phyloP scores from a whole-genome alignment of 1,140 invertebrate species.

The Zaprionus camerounensis region DNA sequence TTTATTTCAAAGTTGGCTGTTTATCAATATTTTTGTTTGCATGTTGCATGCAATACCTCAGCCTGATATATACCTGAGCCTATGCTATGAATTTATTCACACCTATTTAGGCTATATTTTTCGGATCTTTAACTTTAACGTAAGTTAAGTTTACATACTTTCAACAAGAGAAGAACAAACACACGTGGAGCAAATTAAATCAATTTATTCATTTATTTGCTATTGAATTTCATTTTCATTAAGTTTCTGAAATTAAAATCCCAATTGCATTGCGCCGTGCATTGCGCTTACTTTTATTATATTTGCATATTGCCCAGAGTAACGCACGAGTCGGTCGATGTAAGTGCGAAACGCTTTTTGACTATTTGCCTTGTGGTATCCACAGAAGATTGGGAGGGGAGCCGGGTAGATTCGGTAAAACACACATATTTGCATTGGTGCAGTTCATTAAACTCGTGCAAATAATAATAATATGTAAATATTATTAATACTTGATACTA shows the following conservation, averaged over 20 bases:
- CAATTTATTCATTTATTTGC: slow-evolving; percentile 58
- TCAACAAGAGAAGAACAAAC: not conserved
- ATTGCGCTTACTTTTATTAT: slow-evolving; percentile 36
- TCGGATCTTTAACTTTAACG: not conserved
- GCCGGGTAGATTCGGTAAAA: not conserved
- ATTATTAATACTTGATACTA: slow-evolving; percentile 53
- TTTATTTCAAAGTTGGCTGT: not conserved
- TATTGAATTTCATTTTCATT: slow-evolving; percentile 61
- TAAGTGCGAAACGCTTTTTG: slow-evolving; percentile 44
- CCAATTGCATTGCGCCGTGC: slow-evolving; percentile 43
- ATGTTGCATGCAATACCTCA: no score
- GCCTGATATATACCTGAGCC: no score
- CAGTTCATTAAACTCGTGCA: slow-evolving; percentile 76
- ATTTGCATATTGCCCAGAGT: slow-evolving; percentile 33
- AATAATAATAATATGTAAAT: slow-evolving; percentile 69
- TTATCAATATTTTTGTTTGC: not conserved
- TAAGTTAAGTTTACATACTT: not conserved
- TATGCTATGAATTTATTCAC: not conserved
- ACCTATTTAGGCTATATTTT: not conserved
- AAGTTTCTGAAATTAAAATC: slow-evolving; percentile 29
- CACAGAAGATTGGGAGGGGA: not conserved
- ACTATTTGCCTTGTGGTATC: slow-evolving; percentile 48
- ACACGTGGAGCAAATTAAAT: not conserved
- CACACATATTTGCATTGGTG: slow-evolving; percentile 43
- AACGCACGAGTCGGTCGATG: not conserved